A percentile compares a stretch with the other conserved stretches of the same genome.
These are phyloP conservation scores for Calameuta idolon DNA, from an alignment of 2,888 invertebrate genomes.

Conservation along the genomic window DNA sequence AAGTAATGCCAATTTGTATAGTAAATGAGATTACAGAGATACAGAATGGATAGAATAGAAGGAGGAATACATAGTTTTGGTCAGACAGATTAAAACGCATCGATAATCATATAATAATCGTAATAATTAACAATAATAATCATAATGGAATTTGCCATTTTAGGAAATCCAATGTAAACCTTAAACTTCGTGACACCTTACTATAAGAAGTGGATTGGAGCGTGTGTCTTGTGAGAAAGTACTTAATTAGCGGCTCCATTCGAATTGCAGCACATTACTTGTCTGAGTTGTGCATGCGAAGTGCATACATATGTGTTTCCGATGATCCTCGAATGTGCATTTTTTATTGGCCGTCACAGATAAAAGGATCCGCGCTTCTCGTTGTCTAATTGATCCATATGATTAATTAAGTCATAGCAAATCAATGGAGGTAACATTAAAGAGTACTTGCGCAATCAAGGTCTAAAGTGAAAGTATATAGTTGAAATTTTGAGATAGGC, in stretches of 20 bases:
- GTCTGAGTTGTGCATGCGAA: not conserved
- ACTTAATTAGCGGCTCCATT: slow-evolving; percentile 10
- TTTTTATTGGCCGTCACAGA: not conserved
- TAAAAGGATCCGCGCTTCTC: not conserved
- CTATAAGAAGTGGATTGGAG: slow-evolving; percentile 66
- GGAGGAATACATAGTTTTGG: slow-evolving; percentile 44
- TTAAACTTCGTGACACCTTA: slow-evolving; percentile 58
- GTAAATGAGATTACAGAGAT: slow-evolving; percentile 36
- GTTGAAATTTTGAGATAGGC: slow-evolving; percentile 31
- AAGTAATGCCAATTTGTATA: slow-evolving; percentile 40
- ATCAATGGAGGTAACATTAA: slow-evolving; percentile 22
- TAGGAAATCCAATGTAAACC: slow-evolving; percentile 65
- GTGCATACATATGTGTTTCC: not conserved
- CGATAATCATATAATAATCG: slow-evolving; percentile 38
- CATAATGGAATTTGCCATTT: slow-evolving; percentile 30
- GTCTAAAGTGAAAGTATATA: slow-evolving; percentile 26
- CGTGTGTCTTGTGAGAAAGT: slow-evolving; percentile 45
- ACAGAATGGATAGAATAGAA: slow-evolving; percentile 39
- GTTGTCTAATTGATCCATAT: not conserved
- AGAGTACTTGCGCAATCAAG: slow-evolving; percentile 26
- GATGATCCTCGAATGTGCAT: not conserved
- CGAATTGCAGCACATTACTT: not conserved
- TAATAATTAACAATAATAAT: slow-evolving; percentile 37
- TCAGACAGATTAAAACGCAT: slow-evolving; percentile 40
- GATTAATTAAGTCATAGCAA: slow-evolving; percentile 22